phyloP scores from a whole-genome alignment of 2,113 vertebrate genomes.

The Lanius collurio region DNA sequence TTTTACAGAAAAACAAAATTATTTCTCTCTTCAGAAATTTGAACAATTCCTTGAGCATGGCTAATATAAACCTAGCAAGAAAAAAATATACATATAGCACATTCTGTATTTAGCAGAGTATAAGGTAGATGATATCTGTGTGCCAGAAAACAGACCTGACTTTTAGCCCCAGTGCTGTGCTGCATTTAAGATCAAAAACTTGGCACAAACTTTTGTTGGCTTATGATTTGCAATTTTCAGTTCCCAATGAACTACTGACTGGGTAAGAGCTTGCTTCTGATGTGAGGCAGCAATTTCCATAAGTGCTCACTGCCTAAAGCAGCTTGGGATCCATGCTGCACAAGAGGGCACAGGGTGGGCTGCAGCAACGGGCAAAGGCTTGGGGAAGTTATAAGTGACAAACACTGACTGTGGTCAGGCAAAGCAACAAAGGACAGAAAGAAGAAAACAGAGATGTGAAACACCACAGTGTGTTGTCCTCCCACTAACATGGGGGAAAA shows the following conservation, averaged over 20 bases:
- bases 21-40: not conserved
- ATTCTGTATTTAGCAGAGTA: not conserved
- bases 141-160: not conserved
- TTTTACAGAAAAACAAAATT: not conserved
- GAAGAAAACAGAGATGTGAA: not conserved
- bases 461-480: not conserved
- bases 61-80: not conserved
- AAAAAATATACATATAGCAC: not conserved
- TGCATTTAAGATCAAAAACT: not conserved
- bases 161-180: not conserved
- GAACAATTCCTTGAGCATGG: not conserved
- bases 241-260: not conserved
- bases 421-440: not conserved
- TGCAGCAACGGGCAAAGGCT: not conserved
- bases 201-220: not conserved
- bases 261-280: not conserved
- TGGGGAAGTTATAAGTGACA: not conserved
- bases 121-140: not conserved
- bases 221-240: not conserved
- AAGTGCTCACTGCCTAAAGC: not conserved
- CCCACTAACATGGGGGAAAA: fast-evolving
- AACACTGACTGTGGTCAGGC: not conserved
- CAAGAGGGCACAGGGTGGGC: not conserved
- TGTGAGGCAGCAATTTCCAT: not conserved
- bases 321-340: not conserved